Conservation (phyloP, 2,797 vertebrate species). For the Bryconaethiops microstoma region DNA sequence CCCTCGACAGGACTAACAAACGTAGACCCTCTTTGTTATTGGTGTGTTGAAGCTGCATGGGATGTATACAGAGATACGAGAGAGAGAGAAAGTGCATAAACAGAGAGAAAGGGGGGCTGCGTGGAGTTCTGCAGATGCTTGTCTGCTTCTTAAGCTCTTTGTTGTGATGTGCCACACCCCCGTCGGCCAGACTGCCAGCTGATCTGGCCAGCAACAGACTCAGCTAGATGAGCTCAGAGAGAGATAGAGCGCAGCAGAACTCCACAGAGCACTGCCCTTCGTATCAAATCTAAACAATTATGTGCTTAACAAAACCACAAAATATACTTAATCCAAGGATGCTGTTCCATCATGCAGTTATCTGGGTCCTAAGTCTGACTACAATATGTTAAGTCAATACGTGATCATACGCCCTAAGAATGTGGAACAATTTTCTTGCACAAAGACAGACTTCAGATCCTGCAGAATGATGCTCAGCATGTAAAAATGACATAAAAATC, state of each 20-base stretch:
- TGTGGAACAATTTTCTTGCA: neutral
- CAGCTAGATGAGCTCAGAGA: slow-evolving; percentile 82
- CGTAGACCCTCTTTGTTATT: slow-evolving; percentile 25
- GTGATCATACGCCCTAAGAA: neutral
- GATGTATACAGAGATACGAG: slow-evolving; percentile 28
- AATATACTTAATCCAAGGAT: neutral
- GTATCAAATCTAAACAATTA: neutral
- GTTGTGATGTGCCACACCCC: slow-evolving; percentile 87
- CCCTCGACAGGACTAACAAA: neutral
- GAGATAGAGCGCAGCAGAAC: neutral
- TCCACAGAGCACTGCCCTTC: neutral
- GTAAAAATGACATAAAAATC: slow-evolving; percentile 12
- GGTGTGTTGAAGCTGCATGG: slow-evolving; percentile 51
- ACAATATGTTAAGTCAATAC: neutral
- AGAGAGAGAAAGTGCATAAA: slow-evolving; percentile 57
- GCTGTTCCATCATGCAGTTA: neutral
- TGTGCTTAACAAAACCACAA: neutral
- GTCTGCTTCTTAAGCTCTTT: slow-evolving; percentile 80
- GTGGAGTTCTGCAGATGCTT: slow-evolving; percentile 71
- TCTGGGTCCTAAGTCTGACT: neutral
- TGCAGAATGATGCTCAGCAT: neutral
- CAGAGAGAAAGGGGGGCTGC: slow-evolving; percentile 66
- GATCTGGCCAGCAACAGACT: slow-evolving; percentile 91
- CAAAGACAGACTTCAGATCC: neutral
- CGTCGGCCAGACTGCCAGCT: slow-evolving; percentile 82